Conservation (phyloP, 1,140 invertebrate genomes). For the Rhopalosiphum padi region DNA sequence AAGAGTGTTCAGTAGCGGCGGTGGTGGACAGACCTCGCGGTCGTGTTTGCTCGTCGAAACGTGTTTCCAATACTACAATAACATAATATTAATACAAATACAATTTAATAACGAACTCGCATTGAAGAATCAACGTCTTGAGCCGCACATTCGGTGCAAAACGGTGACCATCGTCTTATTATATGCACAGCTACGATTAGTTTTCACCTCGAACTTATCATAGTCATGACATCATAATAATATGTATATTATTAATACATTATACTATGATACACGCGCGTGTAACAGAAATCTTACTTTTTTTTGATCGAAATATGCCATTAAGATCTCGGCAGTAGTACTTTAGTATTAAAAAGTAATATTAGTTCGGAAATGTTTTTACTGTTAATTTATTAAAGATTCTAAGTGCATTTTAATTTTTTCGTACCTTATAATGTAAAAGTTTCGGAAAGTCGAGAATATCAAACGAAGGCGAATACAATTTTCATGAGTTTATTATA, state of each 20-base stretch:
- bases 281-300: neutral
- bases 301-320: neutral
- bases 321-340: neutral
- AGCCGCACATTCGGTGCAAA: neutral
- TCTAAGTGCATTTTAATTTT: conserved; percentile 19
- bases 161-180: neutral
- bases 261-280: neutral
- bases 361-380: neutral
- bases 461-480: neutral
- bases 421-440: neutral
- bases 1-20: neutral
- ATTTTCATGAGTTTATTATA: neutral
- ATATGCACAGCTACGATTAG: neutral
- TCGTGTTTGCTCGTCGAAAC: neutral
- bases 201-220: neutral
- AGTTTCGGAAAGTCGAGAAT: conserved; percentile 14
- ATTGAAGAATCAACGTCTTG: neutral
- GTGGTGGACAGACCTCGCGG: neutral
- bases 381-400: conserved; percentile 14
- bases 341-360: conserved; percentile 4
- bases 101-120: neutral
- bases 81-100: neutral
- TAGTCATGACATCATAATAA: neutral
- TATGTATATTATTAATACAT: neutral
- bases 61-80: neutral